These are phyloP conservation scores for Gymnothorax javanicus DNA, from an alignment of 2,797 vertebrate genomes.

Conservation along the genomic window DNA sequence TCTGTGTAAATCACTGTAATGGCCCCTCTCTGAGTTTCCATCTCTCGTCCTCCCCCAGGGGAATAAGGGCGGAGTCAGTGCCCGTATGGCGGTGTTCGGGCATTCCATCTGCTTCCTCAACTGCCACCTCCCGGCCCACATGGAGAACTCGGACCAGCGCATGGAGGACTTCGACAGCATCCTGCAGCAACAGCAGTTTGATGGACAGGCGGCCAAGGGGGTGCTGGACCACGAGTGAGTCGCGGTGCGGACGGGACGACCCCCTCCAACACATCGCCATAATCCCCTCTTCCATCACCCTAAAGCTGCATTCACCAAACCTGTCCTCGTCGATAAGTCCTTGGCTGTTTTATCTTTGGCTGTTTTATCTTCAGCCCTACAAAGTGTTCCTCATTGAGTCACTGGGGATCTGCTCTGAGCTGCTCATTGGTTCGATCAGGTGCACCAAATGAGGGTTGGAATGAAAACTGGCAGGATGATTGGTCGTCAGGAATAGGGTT, in stretches of 20 bases:
- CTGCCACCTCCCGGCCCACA: conserved; percentile 96
- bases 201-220: conserved; percentile 80
- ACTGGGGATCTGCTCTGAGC: too few relatives aligned
- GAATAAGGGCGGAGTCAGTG: conserved; percentile 94
- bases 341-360: too few relatives aligned
- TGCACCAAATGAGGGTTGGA: too few relatives aligned
- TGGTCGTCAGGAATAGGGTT: too few relatives aligned
- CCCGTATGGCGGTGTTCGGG: conserved; percentile 87
- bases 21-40: background rate
- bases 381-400: too few relatives aligned
- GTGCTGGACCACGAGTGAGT: conserved; percentile 94
- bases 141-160: conserved; percentile 95
- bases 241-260: background rate
- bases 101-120: conserved; percentile 96
- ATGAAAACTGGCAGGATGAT: too few relatives aligned
- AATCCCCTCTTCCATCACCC: background rate
- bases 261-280: background rate
- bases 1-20: too few relatives aligned
- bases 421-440: too few relatives aligned
- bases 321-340: too few relatives aligned
- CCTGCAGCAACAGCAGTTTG: conserved; percentile 94
- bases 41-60: conserved; percentile 69
- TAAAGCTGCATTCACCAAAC: too few relatives aligned
- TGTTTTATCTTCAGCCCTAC: too few relatives aligned
- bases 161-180: conserved; percentile 97